Evolutionary conservation across 2,797 vertebrate species (phyloP), one percentile per base, ranked within the genome.

Genomic region (Hypotaenidia okinawae): DNA sequence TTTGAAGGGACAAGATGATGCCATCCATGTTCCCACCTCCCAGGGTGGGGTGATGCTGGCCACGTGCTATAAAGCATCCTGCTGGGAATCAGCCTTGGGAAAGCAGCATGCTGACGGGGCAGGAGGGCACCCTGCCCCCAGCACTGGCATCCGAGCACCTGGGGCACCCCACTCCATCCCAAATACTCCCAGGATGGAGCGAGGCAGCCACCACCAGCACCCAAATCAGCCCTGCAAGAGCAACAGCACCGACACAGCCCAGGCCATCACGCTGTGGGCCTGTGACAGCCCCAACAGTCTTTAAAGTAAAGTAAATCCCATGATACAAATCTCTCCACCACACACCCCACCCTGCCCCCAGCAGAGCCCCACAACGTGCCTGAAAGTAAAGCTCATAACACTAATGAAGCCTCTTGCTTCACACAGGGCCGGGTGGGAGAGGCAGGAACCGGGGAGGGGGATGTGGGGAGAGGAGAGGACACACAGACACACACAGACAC

Each of bases 301-400:
- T 96, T 91, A 90, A 95, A 95, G 47, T 47, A 52, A 95, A 87
- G 81, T 57, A 25, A 39, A 37, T 33, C 19, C 16, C 76, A 68
- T 3, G 33, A 95, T 51, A 87, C 4, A 0, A 85, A 73, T 89
- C 84, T 89, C 84, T 94, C 95, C 0, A 4, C 78, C 92, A 67
- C 37, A 47, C 45, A 11, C 45, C 10, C 21, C 21, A 9, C 43
- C 17, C 43, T 18, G 17, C 45, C 45, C 45, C 19, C 86, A 92
- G 85, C 47, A 5, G 79, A 94, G 91, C 91, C 83, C 93, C 57
- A 49, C 90, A 68, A 92, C 84, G 32, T 62, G 79, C 67, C 95
- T 84, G 96, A 90, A 96, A 97, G 96, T 96, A 95, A 97, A 97
- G 97, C 96, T 97, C 87, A 63, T 89, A 97, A 98, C 93, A 98